phyloP scores from a whole-genome alignment of 2,113 vertebrate genomes.

The Onychorhynchus coronatus region DNA sequence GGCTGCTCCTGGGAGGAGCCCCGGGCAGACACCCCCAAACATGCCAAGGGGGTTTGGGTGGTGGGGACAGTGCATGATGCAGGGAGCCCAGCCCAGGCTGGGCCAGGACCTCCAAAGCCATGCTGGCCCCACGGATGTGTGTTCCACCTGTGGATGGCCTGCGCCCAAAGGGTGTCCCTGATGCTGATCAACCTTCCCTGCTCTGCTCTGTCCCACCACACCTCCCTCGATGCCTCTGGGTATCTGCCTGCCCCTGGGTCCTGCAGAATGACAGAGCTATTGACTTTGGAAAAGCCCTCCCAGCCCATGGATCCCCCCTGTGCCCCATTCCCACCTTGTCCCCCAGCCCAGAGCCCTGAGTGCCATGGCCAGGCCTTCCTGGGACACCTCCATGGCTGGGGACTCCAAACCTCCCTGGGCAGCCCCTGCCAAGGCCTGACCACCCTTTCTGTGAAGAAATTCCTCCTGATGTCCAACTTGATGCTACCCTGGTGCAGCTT shows the following conservation, averaged over 20 bases:
- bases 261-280: not conserved
- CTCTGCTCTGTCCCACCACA: not conserved
- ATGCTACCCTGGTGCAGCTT: fast-evolving
- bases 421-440: not conserved
- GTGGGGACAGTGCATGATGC: fast-evolving
- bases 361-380: fast-evolving
- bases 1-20: not conserved
- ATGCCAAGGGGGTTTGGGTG: not conserved
- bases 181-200: not conserved
- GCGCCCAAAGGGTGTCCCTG: not conserved
- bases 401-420: not conserved
- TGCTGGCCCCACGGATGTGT: fast-evolving
- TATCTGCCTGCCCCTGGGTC: not conserved
- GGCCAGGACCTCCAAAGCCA: not conserved
- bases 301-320: fast-evolving
- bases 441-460: not conserved
- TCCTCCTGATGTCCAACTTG: not conserved
- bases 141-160: fast-evolving
- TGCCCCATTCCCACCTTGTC: not conserved
- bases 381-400: not conserved
- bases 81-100: not conserved
- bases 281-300: not conserved
- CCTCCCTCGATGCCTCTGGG: too few species aligned
- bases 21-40: not conserved
- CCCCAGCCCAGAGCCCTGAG: not conserved